A percentile compares a stretch with the other conserved stretches of the same genome.
phyloP scores from a whole-genome alignment of 1,140 invertebrate genomes.

The Bicyclus anynana region DNA sequence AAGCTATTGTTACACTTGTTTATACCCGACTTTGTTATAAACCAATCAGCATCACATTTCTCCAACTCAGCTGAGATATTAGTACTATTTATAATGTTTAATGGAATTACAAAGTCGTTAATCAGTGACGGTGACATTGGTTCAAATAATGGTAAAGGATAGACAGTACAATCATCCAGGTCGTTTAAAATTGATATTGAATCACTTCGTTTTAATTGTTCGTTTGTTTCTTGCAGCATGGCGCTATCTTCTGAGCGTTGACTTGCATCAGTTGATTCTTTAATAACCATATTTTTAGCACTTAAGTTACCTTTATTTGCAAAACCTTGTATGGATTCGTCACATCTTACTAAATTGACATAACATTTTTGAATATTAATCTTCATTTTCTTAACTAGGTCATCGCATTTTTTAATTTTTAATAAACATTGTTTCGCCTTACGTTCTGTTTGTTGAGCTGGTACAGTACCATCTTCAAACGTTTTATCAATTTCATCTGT shows the following conservation, averaged over 20 bases:
- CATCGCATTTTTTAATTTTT: slow-evolving; percentile 34
- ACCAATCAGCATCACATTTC: slow-evolving; percentile 26
- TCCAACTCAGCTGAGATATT: neutral
- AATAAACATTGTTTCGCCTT: slow-evolving; percentile 27
- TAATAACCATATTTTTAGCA: neutral
- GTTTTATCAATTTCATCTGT: too few species aligned
- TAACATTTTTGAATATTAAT: slow-evolving; percentile 31
- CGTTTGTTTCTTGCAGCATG: neutral
- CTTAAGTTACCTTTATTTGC: neutral
- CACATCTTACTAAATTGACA: slow-evolving; percentile 48
- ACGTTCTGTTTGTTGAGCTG: neutral
- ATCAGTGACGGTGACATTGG: slow-evolving; percentile 10
- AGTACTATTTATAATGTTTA: neutral
- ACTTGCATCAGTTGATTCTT: slow-evolving; percentile 7
- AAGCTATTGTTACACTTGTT: neutral
- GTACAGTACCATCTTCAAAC: neutral
- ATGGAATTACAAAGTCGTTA: slow-evolving; percentile 9
- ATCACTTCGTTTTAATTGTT: slow-evolving; percentile 9
- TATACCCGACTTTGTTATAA: slow-evolving; percentile 16
- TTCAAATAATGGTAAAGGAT: neutral
- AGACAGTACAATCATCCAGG: neutral
- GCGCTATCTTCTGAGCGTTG: neutral
- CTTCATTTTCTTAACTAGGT: slow-evolving; percentile 33
- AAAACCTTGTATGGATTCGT: slow-evolving; percentile 14
- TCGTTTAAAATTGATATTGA: slow-evolving; percentile 49